Percentiles rank a stretch among this genome's conserved stretches.
Evolutionary conservation across 2,888 invertebrate genomes (phyloP).

Genomic region (Oxycera nigricornis): DNA sequence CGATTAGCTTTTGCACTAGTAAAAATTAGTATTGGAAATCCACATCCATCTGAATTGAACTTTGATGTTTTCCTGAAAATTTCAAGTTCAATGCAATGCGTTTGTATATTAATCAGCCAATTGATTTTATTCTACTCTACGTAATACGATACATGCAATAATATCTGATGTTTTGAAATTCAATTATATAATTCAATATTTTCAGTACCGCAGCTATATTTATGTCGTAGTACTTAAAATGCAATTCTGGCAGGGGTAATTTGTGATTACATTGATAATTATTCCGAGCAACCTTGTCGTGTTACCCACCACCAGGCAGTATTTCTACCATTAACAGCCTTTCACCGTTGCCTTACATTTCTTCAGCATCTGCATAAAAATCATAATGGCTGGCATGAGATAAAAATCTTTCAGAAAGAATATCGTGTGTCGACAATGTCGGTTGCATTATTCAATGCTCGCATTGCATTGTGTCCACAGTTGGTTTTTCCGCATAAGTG

Average conservation of each 20-base stretch:
- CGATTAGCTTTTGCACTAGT: no score
- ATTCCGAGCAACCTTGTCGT: conserved; percentile 10
- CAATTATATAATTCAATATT: no score
- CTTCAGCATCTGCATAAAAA: conserved; percentile 31
- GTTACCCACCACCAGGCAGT: not conserved
- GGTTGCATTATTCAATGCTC: conserved; percentile 28
- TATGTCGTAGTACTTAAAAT: not conserved
- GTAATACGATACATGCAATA: no score
- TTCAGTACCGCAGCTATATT: conserved; percentile 13
- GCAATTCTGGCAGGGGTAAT: conserved; percentile 6
- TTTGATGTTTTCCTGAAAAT: no score
- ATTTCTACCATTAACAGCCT: not conserved
- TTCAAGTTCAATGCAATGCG: no score
- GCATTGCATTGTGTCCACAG: conserved; percentile 27
- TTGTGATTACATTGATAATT: conserved; percentile 21
- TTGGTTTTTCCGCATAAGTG: conserved; percentile 37
- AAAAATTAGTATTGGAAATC: no score
- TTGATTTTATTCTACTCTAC: no score
- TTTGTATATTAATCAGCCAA: no score
- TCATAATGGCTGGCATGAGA: conserved; percentile 28
- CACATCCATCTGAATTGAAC: no score
- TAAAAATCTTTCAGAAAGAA: conserved; percentile 30
- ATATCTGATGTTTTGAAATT: not conserved
- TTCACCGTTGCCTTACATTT: not conserved
- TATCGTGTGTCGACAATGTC: conserved; percentile 22